These are phyloP conservation scores for Lysandra bellargus DNA, from an alignment of 2,888 invertebrate species.

Conservation along the genomic window DNA sequence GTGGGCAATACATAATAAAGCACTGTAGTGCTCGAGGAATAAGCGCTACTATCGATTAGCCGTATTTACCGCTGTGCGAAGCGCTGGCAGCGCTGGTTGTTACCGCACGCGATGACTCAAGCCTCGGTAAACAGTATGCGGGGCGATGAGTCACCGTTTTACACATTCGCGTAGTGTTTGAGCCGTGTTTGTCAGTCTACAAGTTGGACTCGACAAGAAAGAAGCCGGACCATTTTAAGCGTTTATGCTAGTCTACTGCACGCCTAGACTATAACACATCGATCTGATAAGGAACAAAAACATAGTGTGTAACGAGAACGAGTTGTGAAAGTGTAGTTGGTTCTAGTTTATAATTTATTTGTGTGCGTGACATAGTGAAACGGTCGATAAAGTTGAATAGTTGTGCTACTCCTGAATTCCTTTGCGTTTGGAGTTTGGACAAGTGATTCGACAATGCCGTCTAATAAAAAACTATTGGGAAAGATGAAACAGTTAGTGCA, in stretches of 20 bases:
- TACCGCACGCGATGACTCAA: constrained; percentile 73
- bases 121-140: constrained; percentile 81
- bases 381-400: constrained; percentile 75
- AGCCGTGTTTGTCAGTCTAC: constrained; percentile 79
- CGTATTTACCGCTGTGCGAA: constrained; percentile 41
- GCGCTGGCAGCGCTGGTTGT: constrained; percentile 67
- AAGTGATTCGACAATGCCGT: constrained; percentile 63
- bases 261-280: constrained; percentile 61
- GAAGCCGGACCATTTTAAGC: constrained; percentile 66
- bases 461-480: constrained; percentile 72
- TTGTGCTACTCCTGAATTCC: constrained; percentile 73
- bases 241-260: constrained; percentile 74
- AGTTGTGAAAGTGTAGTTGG: constrained; percentile 72
- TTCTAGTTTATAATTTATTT: constrained; percentile 62
- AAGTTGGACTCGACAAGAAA: constrained; percentile 71
- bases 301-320: constrained; percentile 60
- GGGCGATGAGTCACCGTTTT: constrained; percentile 81
- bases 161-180: constrained; percentile 81
- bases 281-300: constrained; percentile 58
- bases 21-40: constrained; percentile 64
- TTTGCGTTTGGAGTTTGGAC: constrained; percentile 46
- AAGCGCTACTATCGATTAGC: constrained; percentile 22
- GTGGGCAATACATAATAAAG: constrained; percentile 59
- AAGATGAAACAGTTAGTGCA: constrained; percentile 73
- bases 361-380: constrained; percentile 77